These are phyloP conservation scores for Lethenteron camtschaticum DNA, from an alignment of 2,113 vertebrate species.

Conservation along the genomic window DNA sequence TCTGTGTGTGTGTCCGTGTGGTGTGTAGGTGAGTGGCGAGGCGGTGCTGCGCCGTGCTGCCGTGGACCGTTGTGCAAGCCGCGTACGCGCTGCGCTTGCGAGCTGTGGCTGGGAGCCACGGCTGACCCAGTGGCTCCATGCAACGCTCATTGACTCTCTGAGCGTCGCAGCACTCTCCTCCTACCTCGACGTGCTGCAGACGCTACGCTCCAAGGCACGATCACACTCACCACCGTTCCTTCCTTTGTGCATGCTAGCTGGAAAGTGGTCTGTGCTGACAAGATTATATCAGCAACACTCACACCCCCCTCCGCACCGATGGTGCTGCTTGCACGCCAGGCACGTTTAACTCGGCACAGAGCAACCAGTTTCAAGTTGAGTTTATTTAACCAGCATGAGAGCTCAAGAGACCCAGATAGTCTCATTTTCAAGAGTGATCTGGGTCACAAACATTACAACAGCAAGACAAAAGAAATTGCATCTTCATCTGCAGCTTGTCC, in stretches of 20 bases:
- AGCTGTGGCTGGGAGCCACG: slow-evolving; percentile 80
- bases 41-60: slow-evolving; percentile 67
- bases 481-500: too few species aligned
- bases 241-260: neutral
- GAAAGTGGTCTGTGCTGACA: neutral
- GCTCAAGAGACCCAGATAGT: too few species aligned
- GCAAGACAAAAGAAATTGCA: too few species aligned
- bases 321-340: too few species aligned
- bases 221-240: neutral
- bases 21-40: slow-evolving; percentile 53
- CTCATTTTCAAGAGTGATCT: too few species aligned
- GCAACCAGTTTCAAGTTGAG: too few species aligned
- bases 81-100: slow-evolving; percentile 69
- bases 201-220: slow-evolving; percentile 74
- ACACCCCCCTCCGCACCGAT: too few species aligned
- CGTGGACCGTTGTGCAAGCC: slow-evolving; percentile 76
- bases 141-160: slow-evolving; percentile 64
- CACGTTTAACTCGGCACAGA: too few species aligned
- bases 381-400: too few species aligned
- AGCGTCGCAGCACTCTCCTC: slow-evolving; percentile 76
- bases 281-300: too few species aligned
- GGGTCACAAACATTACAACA: too few species aligned
- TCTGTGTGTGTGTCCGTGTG: too few species aligned
- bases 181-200: slow-evolving; percentile 85
- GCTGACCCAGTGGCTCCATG: slow-evolving; percentile 83